These are phyloP conservation scores for Lepus oiostolus DNA, from an alignment of 2,797 vertebrate genomes.

Conservation along the genomic window DNA sequence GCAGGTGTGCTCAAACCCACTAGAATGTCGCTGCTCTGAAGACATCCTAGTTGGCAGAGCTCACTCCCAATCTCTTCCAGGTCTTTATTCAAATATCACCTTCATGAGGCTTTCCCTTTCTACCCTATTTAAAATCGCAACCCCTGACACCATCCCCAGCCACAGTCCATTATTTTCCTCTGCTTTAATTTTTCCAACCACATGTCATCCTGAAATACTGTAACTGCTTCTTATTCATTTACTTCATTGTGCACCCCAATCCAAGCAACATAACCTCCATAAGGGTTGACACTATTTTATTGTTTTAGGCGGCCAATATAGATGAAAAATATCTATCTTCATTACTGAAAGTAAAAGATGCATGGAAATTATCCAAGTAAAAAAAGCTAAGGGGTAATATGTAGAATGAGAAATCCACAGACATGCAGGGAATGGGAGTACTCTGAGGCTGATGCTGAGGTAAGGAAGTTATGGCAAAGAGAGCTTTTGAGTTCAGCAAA, in stretches of 20 bases:
- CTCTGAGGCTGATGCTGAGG: neutral
- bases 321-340: neutral
- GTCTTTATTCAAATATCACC: neutral
- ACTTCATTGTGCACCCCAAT: neutral
- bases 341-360: neutral
- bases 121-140: neutral
- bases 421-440: neutral
- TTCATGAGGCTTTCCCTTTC: neutral
- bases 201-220: neutral
- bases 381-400: neutral
- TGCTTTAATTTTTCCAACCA: neutral
- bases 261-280: neutral
- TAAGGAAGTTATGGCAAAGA: neutral
- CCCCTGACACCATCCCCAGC: neutral
- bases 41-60: neutral
- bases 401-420: neutral
- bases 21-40: neutral
- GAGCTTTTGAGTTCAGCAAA: neutral
- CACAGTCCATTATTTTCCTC: neutral
- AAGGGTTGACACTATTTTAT: neutral
- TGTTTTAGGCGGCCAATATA: slow-evolving; percentile 15
- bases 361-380: neutral
- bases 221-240: neutral
- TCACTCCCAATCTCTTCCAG: neutral
- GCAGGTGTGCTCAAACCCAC: neutral